Conservation (phyloP, 2,113 vertebrate genomes). For the Corythoichthys intestinalis region DNA sequence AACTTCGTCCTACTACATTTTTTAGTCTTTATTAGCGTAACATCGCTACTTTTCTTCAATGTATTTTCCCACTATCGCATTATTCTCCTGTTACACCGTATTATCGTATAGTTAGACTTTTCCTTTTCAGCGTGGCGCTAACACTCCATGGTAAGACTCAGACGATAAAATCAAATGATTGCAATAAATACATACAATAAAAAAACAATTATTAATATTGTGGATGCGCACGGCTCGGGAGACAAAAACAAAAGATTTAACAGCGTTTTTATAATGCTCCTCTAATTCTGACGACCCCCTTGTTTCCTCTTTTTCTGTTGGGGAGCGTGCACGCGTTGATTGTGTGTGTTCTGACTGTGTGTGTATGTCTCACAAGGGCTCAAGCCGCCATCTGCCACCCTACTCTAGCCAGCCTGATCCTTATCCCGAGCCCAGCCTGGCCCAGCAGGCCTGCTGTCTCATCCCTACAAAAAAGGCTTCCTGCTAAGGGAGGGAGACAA, state of each 20-base stretch:
- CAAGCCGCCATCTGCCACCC: slow-evolving; percentile 84
- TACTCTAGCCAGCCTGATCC: slow-evolving; percentile 62
- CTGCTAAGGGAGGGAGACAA: slow-evolving; percentile 34
- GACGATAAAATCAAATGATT: not conserved
- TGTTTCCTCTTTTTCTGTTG: slow-evolving; percentile 25
- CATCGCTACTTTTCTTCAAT: not conserved
- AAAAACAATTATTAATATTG: slow-evolving; percentile 53
- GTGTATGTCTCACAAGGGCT: slow-evolving; percentile 75
- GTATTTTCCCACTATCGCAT: no score
- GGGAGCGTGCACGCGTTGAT: slow-evolving; percentile 33
- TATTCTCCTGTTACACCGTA: not conserved
- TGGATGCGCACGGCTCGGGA: slow-evolving; percentile 45
- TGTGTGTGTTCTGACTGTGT: slow-evolving; percentile 58
- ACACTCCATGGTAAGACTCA: not conserved
- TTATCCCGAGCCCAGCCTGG: slow-evolving; percentile 53
- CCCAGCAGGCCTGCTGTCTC: slow-evolving; percentile 62
- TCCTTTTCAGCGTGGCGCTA: not conserved
- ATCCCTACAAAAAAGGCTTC: slow-evolving; percentile 56
- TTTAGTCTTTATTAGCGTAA: not conserved
- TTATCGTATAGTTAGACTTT: not conserved
- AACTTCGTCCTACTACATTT: no score
- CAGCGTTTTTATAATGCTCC: slow-evolving; percentile 42
- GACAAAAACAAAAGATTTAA: slow-evolving; percentile 57
- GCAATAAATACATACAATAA: slow-evolving; percentile 56
- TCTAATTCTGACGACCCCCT: slow-evolving; percentile 26